Conservation (phyloP, 2,113 vertebrate species). For the Petaurus breviceps region DNA sequence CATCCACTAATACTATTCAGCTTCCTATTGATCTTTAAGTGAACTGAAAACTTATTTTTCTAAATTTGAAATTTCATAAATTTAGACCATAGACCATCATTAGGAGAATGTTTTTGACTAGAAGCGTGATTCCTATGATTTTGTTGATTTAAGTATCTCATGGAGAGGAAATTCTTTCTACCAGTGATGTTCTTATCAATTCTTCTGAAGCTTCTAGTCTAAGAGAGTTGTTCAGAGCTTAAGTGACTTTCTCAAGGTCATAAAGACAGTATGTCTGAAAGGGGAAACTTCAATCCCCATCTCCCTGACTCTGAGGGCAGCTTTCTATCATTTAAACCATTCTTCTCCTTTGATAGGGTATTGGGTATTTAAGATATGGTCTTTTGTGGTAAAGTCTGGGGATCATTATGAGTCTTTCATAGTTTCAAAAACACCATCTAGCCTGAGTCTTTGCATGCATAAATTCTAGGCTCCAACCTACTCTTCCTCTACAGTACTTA, state of each 20-base stretch:
- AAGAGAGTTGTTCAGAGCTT: background rate
- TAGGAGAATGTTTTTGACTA: no score
- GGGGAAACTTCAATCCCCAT: background rate
- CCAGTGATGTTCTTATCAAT: no score
- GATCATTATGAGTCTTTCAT: background rate
- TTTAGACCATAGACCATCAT: no score
- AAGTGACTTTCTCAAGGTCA: background rate
- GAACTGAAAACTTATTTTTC: no score
- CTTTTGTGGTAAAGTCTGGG: background rate
- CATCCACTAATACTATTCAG: no score
- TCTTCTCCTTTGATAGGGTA: background rate
- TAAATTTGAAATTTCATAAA: no score
- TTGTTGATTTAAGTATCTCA: no score
- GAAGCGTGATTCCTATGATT: no score
- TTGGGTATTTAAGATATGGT: background rate
- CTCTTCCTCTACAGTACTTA: background rate
- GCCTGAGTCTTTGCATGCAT: background rate
- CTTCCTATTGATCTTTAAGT: no score
- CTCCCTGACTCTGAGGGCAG: background rate
- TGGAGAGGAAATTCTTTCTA: no score
- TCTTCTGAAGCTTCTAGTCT: background rate
- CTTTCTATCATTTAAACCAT: background rate
- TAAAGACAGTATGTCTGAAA: background rate
- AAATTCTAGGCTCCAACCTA: background rate
- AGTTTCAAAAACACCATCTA: background rate